These are phyloP conservation scores for Sphaeramia orbicularis DNA, from an alignment of 2,797 vertebrate species.

Conservation along the genomic window DNA sequence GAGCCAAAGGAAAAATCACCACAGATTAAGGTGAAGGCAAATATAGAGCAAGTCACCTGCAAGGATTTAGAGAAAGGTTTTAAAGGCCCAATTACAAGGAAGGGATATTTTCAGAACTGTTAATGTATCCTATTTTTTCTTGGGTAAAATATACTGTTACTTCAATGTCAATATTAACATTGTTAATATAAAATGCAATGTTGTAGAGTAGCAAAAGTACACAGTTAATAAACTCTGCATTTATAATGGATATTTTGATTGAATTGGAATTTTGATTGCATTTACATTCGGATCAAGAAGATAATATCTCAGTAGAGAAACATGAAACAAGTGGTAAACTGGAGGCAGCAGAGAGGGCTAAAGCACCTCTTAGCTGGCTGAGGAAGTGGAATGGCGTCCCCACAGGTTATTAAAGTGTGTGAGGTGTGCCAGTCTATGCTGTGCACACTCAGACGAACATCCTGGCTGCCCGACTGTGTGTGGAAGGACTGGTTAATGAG, in stretches of 20 bases:
- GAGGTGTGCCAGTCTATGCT: constrained; percentile 73
- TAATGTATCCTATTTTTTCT: neutral
- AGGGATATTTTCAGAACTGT: constrained; percentile 25
- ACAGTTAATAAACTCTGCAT: neutral
- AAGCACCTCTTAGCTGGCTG: constrained; percentile 53
- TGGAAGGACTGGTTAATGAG: constrained; percentile 85
- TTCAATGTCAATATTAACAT: neutral
- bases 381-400: constrained; percentile 77
- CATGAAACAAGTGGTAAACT: constrained; percentile 23
- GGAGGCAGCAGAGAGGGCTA: no score
- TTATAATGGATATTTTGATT: constrained; percentile 14
- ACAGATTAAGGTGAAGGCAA: constrained; percentile 78
- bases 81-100: constrained; percentile 42
- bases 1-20: constrained; percentile 67
- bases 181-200: neutral
- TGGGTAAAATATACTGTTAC: neutral
- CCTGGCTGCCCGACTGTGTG: constrained; percentile 75
- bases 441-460: constrained; percentile 76
- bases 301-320: constrained; percentile 26
- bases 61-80: constrained; percentile 59
- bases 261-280: constrained; percentile 3
- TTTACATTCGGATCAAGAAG: constrained; percentile 27
- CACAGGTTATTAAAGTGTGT: constrained; percentile 81
- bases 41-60: constrained; percentile 69
- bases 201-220: neutral